phyloP scores from a whole-genome alignment of 2,888 invertebrate species.

The Bruchidius siliquastri region DNA sequence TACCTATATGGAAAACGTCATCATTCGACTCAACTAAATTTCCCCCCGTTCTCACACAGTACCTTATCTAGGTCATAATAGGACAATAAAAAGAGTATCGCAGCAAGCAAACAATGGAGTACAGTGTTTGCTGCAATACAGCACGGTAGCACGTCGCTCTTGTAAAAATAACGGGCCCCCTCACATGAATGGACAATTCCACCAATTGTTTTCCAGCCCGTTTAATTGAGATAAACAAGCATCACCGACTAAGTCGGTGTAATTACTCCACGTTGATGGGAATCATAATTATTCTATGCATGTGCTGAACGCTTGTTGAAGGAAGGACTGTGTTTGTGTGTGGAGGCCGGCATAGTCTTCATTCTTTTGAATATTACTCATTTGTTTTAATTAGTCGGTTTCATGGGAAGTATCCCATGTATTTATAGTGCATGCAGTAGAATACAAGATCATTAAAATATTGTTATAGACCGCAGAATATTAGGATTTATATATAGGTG shows the following conservation, averaged over 20 bases:
- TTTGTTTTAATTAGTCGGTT: not conserved
- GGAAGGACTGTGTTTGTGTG: not conserved
- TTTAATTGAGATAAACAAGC: constrained; percentile 12
- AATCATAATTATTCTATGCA: not conserved
- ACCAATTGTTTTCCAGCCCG: constrained; percentile 8
- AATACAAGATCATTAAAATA: too few relatives aligned
- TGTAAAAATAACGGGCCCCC: not conserved
- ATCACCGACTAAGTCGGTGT: constrained; percentile 3
- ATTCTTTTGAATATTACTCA: not conserved
- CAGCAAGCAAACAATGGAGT: not conserved
- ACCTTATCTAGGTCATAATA: not conserved
- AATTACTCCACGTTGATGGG: not conserved
- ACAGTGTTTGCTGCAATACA: not conserved
- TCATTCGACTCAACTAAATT: too few relatives aligned
- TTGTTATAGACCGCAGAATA: too few relatives aligned
- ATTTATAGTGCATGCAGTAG: too few relatives aligned
- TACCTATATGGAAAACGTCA: too few relatives aligned
- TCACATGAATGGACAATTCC: constrained; percentile 10
- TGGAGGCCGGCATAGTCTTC: not conserved
- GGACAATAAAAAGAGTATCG: not conserved
- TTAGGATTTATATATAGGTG: too few relatives aligned
- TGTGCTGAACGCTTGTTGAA: not conserved
- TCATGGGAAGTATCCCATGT: not conserved
- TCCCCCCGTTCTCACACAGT: not conserved
- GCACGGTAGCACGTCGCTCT: too few relatives aligned